Base-by-base conservation (phyloP, 2,888 invertebrate species). In the Tromatobia lineatoria region DNA sequence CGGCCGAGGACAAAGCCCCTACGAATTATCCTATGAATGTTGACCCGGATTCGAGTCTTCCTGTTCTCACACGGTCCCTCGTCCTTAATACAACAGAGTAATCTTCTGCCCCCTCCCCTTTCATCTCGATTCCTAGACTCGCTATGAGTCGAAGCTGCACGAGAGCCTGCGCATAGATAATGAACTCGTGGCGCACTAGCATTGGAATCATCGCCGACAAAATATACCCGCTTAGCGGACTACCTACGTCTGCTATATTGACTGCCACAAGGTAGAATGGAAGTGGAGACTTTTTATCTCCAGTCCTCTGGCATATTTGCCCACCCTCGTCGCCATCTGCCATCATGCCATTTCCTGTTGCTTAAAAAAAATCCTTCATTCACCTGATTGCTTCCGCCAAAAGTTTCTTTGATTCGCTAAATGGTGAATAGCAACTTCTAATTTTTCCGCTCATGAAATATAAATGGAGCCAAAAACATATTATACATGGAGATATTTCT, bases 101-200 rank as follows among this genome's bases (percentile, higher is more conserved):
- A 69, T 67, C 47, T 59, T 71, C 47, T 75, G 20, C 15, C 20
- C 64, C 18, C 50, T 34, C 15, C 20, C 57, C 45, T 50, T 61
- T 57, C 71, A 79, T 57, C 81, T 75, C 67, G 59, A 71, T 66
- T 78, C 69, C 66, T n/a, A 73, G 67, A 66, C 20, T 67, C 78
- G 59, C 57, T 70, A 82, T 69, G 61, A 75, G 67, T 78, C 52
- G 23, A 64, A 54, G 54, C 50, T 23, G 25, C 69, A 38, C 57
- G 83, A 81, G 83, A 78, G 85, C 87, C 85, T 88, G 89, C 90
- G 90, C 90, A 90, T 89, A 89, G 87, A 87, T 88, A 88, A 89
- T 85, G 81, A 89, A 86, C 80, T 59, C 42, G 71, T 23, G 71
- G 57, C 59, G 59, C 67, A 59, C 59, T 52, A 73, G 50, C 76